These are phyloP conservation scores for Acrobasis suavella DNA, from an alignment of 2,888 invertebrate genomes.

Conservation along the genomic window DNA sequence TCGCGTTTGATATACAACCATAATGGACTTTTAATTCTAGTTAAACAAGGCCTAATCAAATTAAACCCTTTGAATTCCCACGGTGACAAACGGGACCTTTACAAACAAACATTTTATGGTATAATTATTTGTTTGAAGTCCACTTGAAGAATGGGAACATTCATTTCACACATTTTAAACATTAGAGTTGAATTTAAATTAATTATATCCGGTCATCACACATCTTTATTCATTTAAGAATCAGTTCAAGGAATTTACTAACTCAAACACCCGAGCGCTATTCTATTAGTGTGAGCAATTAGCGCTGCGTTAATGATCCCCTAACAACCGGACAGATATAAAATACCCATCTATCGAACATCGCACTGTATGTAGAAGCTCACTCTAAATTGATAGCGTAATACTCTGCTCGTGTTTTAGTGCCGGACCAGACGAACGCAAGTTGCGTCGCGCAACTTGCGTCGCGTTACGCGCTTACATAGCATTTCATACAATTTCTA, in stretches of 20 bases:
- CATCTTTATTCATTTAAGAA: conserved; percentile 61
- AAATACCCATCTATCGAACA: conserved; percentile 35
- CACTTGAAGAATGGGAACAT: neutral
- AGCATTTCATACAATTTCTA: too few relatives aligned
- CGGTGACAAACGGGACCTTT: conserved; percentile 30
- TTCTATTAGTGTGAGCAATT: conserved; percentile 77
- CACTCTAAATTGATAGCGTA: conserved; percentile 53
- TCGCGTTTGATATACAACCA: neutral
- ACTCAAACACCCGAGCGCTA: conserved; percentile 63
- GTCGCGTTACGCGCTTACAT: too few relatives aligned
- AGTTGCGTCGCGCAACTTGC: too few relatives aligned
- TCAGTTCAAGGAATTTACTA: conserved; percentile 73
- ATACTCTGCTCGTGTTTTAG: conserved; percentile 54
- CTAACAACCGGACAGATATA: conserved; percentile 58
- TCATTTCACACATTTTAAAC: neutral
- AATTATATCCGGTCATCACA: conserved; percentile 29
- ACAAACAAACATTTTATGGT: conserved; percentile 7
- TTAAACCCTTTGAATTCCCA: conserved; percentile 32
- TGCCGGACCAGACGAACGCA: too few relatives aligned
- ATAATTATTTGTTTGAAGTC: neutral
- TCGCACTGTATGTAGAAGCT: conserved; percentile 38
- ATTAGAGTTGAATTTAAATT: conserved; percentile 9
- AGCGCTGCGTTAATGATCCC: conserved; percentile 74
- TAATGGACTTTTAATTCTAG: conserved; percentile 14
- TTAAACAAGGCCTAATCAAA: conserved; percentile 15